Conservation (phyloP, 2,888 invertebrate species). For the Pseudanteris insignis region DNA sequence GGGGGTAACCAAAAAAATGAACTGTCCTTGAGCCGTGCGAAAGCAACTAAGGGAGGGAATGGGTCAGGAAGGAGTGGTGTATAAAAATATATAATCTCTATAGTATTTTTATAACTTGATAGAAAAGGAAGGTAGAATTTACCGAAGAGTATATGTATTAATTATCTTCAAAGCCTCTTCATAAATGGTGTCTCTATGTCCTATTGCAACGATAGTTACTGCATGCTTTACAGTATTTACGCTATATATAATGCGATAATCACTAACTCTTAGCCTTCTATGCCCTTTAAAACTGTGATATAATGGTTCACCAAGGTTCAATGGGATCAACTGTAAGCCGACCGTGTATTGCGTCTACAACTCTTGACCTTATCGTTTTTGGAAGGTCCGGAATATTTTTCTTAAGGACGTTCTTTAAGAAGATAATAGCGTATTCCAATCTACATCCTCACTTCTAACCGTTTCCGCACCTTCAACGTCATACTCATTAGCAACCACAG, state of each 20-base stretch:
- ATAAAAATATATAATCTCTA: too few species aligned
- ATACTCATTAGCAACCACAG: slow-evolving; percentile 1
- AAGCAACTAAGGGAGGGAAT: too few species aligned
- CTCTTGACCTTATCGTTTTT: slow-evolving; percentile 6
- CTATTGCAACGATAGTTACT: background rate
- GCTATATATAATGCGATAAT: slow-evolving; percentile 2
- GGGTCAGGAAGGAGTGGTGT: too few species aligned
- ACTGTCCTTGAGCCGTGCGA: too few species aligned
- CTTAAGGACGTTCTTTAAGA: slow-evolving; percentile 1
- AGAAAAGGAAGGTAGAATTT: too few species aligned
- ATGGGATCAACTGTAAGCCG: slow-evolving; percentile 5
- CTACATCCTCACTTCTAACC: slow-evolving; percentile 11
- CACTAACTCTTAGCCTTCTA: slow-evolving; percentile 6
- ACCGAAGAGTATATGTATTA: too few species aligned
- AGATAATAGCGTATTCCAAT: slow-evolving; percentile 7
- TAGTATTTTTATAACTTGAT: too few species aligned
- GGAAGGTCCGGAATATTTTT: slow-evolving; percentile 4
- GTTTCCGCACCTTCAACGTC: too few species aligned
- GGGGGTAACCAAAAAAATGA: too few species aligned
- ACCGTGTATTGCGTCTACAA: slow-evolving; percentile 3
- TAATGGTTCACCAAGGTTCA: slow-evolving; percentile 5
- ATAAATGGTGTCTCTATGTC: background rate
- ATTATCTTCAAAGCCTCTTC: slow-evolving; percentile 1
- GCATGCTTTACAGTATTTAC: slow-evolving; percentile 4
- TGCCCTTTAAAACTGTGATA: slow-evolving; percentile 1